Base-by-base conservation (phyloP, 2,113 vertebrate species). In the Marmota monax region DNA sequence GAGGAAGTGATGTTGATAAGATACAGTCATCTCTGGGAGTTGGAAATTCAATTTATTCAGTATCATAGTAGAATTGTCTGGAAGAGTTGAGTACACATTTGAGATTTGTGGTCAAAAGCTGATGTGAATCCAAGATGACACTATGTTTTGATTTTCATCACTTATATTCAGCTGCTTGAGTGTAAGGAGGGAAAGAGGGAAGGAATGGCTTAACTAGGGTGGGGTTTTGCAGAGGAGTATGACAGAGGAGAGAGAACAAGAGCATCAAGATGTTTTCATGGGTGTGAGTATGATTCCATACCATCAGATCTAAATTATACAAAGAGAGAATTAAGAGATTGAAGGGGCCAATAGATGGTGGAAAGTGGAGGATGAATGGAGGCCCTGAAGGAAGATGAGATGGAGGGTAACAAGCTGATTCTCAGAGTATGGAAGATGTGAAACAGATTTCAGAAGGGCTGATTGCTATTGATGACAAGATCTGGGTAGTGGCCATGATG, bases 51-150 rank as follows among this genome's bases (percentile, higher is more conserved):
- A 42, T 51, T 67, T 74, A 56, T 8, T 14, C 63, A 42, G 29
- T 20, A n/a, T 9, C 22, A 2, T 23, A 61, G 79, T 39, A 48
- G 45, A 94, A 78, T 20, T 84, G 32, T 63, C 78, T 72, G 37
- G 65, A 79, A 85, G 65, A 92, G 88, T 42, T 89, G 56, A 80
- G 14, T 79, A 39, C n/a, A 34, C 42, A 61, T 72, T 95, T 48
- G 39, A 90, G 27, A 53, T 45, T 32, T 82, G 65, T 42, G 34
- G 4, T 90, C 74, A 74, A n/a, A 69, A 67, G n/a, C 34, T 61
- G 34, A 85, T 69, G 65, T 72, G 69, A 78, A 53, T 23, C 7
- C n/a, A 84, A 84, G 72, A 56, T 12, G 45, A 53, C 69, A 72
- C 13, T 22, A 29, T 10, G 29, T 25, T 39, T 90, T 73, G 17